phyloP scores from a whole-genome alignment of 2,888 invertebrate genomes.

The Coecobrya sp. region DNA sequence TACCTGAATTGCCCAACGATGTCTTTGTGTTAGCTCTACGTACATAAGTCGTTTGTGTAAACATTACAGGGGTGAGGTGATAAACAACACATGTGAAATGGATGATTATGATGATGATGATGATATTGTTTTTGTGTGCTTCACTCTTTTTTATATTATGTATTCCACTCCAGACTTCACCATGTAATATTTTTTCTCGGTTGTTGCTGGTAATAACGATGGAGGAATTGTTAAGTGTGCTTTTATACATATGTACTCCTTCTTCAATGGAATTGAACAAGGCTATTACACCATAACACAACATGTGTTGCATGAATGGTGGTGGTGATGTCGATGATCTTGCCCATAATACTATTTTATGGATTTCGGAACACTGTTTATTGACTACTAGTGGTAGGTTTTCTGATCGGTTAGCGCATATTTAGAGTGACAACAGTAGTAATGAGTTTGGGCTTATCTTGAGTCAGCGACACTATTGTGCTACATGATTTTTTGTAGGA shows the following conservation, averaged over 20 bases:
- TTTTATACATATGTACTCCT: not conserved
- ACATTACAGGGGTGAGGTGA: not conserved
- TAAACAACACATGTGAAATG: slow-evolving; percentile 14
- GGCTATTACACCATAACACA: slow-evolving; percentile 8
- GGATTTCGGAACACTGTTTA: not conserved
- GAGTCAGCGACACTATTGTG: no score
- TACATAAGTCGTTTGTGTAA: not conserved
- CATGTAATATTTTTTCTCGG: slow-evolving; percentile 27
- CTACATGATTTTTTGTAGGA: no score
- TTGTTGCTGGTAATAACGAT: not conserved
- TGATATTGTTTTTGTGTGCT: slow-evolving; percentile 6
- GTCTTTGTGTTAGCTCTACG: not conserved
- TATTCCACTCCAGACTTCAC: not conserved
- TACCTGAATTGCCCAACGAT: slow-evolving; percentile 13
- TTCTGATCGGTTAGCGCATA: no score
- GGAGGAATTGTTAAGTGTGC: no score
- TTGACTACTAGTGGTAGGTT: not conserved
- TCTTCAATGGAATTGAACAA: not conserved
- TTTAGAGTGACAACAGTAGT: no score
- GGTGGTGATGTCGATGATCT: not conserved
- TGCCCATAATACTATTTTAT: not conserved
- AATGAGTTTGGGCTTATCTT: no score
- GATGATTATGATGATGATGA: not conserved
- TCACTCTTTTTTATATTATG: slow-evolving; percentile 13
- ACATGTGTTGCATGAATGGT: slow-evolving; percentile 35